Evolutionary conservation across 2,888 invertebrate genomes (phyloP).

Genomic region (Cremastinae sp.): DNA sequence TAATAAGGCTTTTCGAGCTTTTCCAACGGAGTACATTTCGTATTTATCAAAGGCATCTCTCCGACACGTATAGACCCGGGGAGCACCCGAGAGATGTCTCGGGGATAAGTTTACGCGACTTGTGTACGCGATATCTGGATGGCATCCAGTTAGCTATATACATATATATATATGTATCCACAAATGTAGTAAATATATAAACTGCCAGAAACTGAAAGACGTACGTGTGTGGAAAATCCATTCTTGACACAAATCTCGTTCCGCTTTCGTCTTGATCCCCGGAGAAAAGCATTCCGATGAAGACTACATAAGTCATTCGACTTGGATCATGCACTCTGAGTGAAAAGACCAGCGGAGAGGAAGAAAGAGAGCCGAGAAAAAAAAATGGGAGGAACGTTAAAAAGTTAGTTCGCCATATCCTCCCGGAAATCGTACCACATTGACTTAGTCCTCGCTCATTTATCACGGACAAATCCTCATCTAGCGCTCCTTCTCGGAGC

Average conservation of each 20-base stretch:
- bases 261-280: slow-evolving; percentile 52
- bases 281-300: slow-evolving; percentile 43
- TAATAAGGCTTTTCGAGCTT: slow-evolving; percentile 3
- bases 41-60: slow-evolving; percentile 44
- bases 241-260: slow-evolving; percentile 53
- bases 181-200: slow-evolving; percentile 21
- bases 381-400: slow-evolving; percentile 47
- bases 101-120: slow-evolving; percentile 23
- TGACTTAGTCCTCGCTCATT: slow-evolving; percentile 58
- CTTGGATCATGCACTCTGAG: slow-evolving; percentile 4
- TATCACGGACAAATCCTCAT: slow-evolving; percentile 58
- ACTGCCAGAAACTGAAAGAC: slow-evolving; percentile 29
- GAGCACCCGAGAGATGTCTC: slow-evolving; percentile 2
- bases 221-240: slow-evolving; percentile 24
- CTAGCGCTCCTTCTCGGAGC: slow-evolving; percentile 13
- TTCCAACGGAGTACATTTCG: slow-evolving; percentile 8
- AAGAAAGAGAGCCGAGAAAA: not conserved
- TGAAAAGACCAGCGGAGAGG: slow-evolving; percentile 11
- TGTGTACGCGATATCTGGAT: not conserved
- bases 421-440: slow-evolving; percentile 62
- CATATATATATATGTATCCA: no score
- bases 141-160: not conserved
- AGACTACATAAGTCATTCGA: slow-evolving; percentile 15
- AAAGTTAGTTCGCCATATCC: slow-evolving; percentile 49
- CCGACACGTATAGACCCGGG: not conserved